These are phyloP conservation scores for Laticauda laticaudata DNA, from an alignment of 2,113 vertebrate species.

Conservation along the genomic window DNA sequence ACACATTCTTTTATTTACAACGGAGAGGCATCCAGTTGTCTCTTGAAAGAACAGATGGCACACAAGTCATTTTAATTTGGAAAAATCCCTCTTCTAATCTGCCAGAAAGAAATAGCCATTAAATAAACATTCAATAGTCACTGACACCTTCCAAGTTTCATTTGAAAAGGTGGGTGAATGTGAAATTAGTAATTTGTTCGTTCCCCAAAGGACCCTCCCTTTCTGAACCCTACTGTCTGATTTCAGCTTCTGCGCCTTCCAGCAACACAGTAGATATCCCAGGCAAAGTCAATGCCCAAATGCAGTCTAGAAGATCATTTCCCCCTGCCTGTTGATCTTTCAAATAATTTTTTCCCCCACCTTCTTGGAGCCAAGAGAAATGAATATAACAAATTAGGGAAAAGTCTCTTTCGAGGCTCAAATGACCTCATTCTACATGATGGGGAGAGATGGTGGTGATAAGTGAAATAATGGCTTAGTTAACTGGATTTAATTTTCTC, in stretches of 20 bases:
- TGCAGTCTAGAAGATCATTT: background rate
- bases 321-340: background rate
- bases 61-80: background rate
- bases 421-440: background rate
- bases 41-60: background rate
- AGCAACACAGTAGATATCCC: background rate
- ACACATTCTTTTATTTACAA: background rate
- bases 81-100: background rate
- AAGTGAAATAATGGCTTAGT: background rate
- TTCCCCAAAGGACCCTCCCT: background rate
- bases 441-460: background rate
- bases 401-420: background rate
- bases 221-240: background rate
- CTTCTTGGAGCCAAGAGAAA: background rate
- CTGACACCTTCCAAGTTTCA: background rate
- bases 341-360: background rate
- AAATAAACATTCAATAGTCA: background rate
- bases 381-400: background rate
- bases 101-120: background rate
- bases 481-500: background rate
- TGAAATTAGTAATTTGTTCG: background rate
- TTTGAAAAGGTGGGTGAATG: background rate
- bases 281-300: background rate
- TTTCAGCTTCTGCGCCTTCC: background rate
- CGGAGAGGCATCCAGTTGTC: background rate